Conservation (phyloP, 2,113 vertebrate species). For the Corapipo altera region DNA sequence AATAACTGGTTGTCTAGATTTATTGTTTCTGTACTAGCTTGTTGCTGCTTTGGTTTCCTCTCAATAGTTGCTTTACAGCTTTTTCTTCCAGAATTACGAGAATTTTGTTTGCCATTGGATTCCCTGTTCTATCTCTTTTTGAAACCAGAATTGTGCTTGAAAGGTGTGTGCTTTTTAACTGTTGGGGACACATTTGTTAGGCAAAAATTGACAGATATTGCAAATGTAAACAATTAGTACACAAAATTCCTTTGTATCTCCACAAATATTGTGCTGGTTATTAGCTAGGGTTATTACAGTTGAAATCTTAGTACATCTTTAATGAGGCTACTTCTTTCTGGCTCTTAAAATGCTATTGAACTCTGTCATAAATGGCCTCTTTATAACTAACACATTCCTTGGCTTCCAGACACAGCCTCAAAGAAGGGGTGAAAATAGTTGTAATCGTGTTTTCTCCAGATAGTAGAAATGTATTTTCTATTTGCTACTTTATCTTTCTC, state of each 20-base stretch:
- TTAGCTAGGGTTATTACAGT: constrained; percentile 25
- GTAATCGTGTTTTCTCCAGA: background rate
- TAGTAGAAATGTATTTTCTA: background rate
- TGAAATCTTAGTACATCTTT: background rate
- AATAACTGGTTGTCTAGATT: background rate
- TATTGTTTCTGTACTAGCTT: background rate
- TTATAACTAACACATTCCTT: constrained; percentile 60
- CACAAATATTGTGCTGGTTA: background rate
- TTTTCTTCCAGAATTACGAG: background rate
- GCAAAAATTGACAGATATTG: background rate
- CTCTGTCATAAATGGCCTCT: constrained; percentile 46
- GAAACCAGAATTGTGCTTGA: background rate
- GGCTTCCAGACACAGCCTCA: constrained; percentile 38
- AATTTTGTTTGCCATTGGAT: background rate
- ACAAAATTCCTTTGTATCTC: background rate
- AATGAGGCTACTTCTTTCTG: constrained; percentile 24
- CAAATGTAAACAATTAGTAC: background rate
- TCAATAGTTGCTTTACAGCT: background rate
- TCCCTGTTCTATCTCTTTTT: background rate
- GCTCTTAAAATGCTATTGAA: constrained; percentile 49
- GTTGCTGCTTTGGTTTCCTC: background rate
- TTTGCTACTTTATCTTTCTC: background rate
- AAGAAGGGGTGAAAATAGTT: constrained; percentile 34
- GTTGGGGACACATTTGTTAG: background rate
- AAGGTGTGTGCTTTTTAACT: background rate